These are phyloP conservation scores for Carcinoscorpius rotundicauda DNA, from an alignment of 1,140 invertebrate genomes.

Conservation along the genomic window DNA sequence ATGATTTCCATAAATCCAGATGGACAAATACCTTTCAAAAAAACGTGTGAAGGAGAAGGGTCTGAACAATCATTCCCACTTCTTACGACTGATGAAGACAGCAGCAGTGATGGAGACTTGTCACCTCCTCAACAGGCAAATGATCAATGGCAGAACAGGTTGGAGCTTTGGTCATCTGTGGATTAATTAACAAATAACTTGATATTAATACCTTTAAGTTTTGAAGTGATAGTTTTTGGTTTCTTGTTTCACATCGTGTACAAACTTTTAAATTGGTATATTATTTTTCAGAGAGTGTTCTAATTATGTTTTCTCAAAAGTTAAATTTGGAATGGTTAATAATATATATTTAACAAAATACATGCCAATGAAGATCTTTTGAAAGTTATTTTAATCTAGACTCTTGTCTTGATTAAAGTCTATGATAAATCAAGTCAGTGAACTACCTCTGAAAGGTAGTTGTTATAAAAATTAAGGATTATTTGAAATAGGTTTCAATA, in stretches of 20 bases:
- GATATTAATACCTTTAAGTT: constrained; percentile 19
- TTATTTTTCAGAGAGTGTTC: not conserved
- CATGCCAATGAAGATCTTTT: too few relatives aligned
- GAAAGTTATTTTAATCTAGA: too few relatives aligned
- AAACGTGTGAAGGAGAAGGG: constrained; percentile 72
- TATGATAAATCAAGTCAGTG: too few relatives aligned
- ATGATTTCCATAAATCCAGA: constrained; percentile 36
- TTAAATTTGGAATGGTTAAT: not conserved
- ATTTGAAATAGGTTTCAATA: too few relatives aligned
- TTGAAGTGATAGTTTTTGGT: not conserved
- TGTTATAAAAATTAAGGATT: too few relatives aligned
- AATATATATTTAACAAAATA: too few relatives aligned
- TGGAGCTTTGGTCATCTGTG: not conserved
- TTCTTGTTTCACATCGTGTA: not conserved
- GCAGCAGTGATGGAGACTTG: constrained; percentile 47
- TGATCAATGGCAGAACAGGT: constrained; percentile 20
- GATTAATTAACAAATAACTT: too few relatives aligned
- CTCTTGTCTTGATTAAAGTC: too few relatives aligned
- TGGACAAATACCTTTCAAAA: constrained; percentile 79
- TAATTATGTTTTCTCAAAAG: not conserved
- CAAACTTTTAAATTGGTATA: not conserved
- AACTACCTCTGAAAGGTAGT: too few relatives aligned
- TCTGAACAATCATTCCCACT: constrained; percentile 70
- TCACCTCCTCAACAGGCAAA: constrained; percentile 27
- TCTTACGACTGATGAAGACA: constrained; percentile 71